A percentile compares a stretch with the other conserved stretches of the same genome.
phyloP scores from a whole-genome alignment of 2,113 vertebrate species.

The Psophia crepitans region DNA sequence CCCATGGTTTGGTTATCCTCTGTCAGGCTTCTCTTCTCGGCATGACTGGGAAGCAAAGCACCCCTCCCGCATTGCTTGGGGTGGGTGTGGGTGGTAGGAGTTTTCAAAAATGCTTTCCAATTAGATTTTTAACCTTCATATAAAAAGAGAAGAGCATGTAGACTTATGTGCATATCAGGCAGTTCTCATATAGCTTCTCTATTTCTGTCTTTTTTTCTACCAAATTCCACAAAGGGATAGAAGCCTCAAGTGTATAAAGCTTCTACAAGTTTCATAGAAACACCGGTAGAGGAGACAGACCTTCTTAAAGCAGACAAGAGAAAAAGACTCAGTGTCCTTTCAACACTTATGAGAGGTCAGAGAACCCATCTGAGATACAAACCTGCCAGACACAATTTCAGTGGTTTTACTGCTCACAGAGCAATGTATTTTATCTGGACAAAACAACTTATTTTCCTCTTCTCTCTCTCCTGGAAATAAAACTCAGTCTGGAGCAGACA shows the following conservation, averaged over 20 bases:
- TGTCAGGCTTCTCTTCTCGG: neutral
- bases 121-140: neutral
- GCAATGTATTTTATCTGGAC: neutral
- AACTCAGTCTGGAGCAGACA: neutral
- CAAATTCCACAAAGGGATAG: neutral
- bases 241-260: neutral
- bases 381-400: neutral
- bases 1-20: neutral
- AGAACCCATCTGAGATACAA: neutral
- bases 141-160: neutral
- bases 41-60: neutral
- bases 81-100: neutral
- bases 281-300: neutral
- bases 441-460: neutral
- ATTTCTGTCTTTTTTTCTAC: neutral
- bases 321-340: neutral
- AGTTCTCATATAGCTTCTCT: neutral
- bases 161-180: neutral
- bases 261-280: neutral
- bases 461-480: neutral
- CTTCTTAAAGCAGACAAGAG: neutral
- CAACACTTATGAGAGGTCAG: neutral
- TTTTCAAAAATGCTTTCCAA: neutral
- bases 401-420: neutral
- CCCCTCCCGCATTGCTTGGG: neutral